These are phyloP conservation scores for Crambe crambe DNA, from an alignment of 37 sponge, comb jelly and placozoan genomes.

Conservation along the genomic window DNA sequence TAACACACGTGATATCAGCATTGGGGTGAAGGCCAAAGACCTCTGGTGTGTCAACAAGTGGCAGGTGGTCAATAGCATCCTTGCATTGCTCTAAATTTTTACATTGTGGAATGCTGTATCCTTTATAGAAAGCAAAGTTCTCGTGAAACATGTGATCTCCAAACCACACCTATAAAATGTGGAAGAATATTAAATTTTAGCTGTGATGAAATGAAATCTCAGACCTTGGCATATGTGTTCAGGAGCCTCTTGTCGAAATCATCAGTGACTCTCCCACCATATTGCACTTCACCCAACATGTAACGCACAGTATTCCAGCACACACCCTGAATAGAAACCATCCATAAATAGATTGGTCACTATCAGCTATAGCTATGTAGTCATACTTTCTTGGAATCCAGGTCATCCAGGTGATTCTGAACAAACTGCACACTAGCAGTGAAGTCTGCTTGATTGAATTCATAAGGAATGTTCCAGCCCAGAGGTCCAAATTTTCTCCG, in stretches of 20 bases:
- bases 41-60: conserved; percentile 96
- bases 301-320: conserved; percentile 99
- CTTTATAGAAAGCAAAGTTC: conserved; percentile 88
- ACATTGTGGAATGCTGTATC: conserved; percentile 89
- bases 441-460: conserved; percentile 98
- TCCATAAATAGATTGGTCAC: background rate
- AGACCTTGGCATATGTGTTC: conserved; percentile 91
- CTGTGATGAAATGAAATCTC: too few relatives aligned
- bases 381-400: conserved; percentile 91
- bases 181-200: too few relatives aligned
- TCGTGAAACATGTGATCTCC: conserved; percentile 92
- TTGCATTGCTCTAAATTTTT: conserved; percentile 81
- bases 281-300: conserved; percentile 99
- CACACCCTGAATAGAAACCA: conserved; percentile 72
- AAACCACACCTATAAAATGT: conserved; percentile 80
- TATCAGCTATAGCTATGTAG: background rate
- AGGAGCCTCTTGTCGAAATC: conserved; percentile 97
- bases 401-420: conserved; percentile 98
- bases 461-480: conserved; percentile 99
- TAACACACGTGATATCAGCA: conserved; percentile 94
- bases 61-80: conserved; percentile 93
- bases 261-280: conserved; percentile 99
- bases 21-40: conserved; percentile 98
- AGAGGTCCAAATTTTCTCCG: conserved; percentile 98
- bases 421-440: conserved; percentile 97